Conservation (phyloP, 2,113 vertebrate genomes). For the Chaenogobius annularis region DNA sequence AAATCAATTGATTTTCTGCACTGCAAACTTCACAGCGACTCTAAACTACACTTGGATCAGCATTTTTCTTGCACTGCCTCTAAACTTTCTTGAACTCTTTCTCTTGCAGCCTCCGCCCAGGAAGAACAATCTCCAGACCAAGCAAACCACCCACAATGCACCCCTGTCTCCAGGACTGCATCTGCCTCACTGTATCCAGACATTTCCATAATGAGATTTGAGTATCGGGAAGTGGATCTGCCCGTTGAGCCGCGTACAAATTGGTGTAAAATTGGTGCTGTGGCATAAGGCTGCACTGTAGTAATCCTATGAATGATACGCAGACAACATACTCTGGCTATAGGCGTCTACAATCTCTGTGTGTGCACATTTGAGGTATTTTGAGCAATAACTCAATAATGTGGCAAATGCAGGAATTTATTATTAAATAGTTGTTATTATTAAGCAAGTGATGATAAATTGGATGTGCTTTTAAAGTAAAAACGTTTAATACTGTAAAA, state of each 20-base stretch:
- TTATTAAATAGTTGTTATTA: neutral
- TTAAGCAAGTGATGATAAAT: neutral
- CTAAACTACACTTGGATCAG: no score
- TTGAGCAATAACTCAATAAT: neutral
- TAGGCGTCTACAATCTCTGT: neutral
- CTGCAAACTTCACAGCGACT: no score
- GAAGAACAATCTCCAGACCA: neutral
- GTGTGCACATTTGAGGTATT: neutral
- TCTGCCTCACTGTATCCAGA: neutral
- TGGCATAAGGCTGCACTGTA: conserved; percentile 23
- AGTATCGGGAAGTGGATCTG: conserved; percentile 60
- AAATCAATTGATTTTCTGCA: no score
- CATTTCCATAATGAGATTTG: conserved; percentile 61
- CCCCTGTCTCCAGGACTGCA: neutral
- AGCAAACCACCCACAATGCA: neutral
- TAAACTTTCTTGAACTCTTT: neutral
- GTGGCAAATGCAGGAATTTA: neutral
- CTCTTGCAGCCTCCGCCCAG: neutral
- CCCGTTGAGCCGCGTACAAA: conserved; percentile 50
- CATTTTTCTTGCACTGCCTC: no score
- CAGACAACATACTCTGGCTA: neutral
- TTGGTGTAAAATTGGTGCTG: conserved; percentile 51
- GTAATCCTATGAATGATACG: neutral
- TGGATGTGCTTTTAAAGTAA: no score
- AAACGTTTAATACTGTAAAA: no score